Percentiles rank a stretch among this genome's conserved stretches.
phyloP scores from a whole-genome alignment of 2,888 invertebrate species.

The Tipula confusa region DNA sequence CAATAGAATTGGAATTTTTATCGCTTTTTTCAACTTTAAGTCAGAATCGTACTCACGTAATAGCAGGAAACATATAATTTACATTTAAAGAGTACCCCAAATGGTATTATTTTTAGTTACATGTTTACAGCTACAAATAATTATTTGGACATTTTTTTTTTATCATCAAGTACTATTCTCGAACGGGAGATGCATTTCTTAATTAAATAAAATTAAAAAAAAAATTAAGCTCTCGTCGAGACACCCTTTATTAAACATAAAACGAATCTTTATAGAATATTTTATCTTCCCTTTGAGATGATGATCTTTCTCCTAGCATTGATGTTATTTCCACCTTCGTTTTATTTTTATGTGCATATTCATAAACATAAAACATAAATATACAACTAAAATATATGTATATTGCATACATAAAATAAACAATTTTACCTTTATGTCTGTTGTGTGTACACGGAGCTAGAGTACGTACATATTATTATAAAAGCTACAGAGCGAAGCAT shows the following conservation, averaged over 20 bases:
- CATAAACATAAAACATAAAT: not conserved
- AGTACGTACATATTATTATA: not conserved
- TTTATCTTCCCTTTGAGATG: not conserved
- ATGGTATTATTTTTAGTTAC: too few relatives aligned
- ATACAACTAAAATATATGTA: not conserved
- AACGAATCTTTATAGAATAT: not conserved
- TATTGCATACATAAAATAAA: not conserved
- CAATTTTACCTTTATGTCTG: not conserved
- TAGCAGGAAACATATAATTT: not conserved
- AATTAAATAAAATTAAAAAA: not conserved
- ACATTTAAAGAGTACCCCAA: too few relatives aligned
- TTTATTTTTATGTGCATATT: conserved; percentile 25
- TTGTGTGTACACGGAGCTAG: not conserved
- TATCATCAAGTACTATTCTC: too few relatives aligned
- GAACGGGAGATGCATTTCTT: too few relatives aligned
- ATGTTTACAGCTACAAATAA: too few relatives aligned
- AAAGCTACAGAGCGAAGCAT: conserved; percentile 1
- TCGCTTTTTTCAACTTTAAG: not conserved
- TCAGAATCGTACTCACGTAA: not conserved
- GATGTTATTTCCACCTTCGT: conserved; percentile 1
- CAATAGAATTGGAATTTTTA: not conserved
- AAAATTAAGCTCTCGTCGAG: too few relatives aligned
- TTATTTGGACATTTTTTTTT: too few relatives aligned
- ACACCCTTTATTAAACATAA: too few relatives aligned
- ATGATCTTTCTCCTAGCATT: not conserved